These are phyloP conservation scores for Sebastes fasciatus DNA, from an alignment of 2,113 vertebrate species.

Conservation along the genomic window DNA sequence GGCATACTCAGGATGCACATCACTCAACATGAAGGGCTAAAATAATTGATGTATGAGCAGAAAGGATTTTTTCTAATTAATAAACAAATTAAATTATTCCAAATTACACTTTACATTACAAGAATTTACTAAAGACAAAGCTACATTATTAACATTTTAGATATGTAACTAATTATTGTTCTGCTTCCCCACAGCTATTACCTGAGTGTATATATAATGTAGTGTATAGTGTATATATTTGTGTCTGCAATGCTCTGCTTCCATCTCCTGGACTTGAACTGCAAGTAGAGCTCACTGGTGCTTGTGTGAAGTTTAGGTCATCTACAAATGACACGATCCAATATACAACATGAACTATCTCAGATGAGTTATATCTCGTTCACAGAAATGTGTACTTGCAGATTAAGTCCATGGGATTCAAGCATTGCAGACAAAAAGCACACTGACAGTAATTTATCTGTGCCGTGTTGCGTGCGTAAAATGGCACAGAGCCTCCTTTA, in stretches of 20 bases:
- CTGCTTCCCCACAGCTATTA: background rate
- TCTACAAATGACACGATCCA: background rate
- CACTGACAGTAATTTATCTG: background rate
- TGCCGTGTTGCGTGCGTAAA: background rate
- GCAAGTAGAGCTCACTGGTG: slow-evolving; percentile 3
- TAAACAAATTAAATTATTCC: background rate
- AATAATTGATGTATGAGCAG: background rate
- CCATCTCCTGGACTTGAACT: slow-evolving; percentile 51
- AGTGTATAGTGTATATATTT: background rate
- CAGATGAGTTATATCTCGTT: background rate
- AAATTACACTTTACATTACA: background rate
- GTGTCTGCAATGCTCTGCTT: slow-evolving; percentile 31
- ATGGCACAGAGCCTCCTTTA: background rate
- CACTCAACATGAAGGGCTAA: background rate
- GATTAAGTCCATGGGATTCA: background rate
- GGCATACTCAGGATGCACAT: background rate
- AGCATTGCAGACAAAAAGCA: background rate
- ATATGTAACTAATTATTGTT: background rate
- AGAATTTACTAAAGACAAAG: background rate
- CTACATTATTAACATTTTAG: background rate
- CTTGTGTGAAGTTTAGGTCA: background rate
- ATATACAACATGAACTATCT: background rate
- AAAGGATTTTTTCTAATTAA: background rate
- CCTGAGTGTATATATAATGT: background rate
- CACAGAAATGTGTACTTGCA: background rate